phyloP scores from a whole-genome alignment of 2,113 vertebrate genomes.

The Progne subis region DNA sequence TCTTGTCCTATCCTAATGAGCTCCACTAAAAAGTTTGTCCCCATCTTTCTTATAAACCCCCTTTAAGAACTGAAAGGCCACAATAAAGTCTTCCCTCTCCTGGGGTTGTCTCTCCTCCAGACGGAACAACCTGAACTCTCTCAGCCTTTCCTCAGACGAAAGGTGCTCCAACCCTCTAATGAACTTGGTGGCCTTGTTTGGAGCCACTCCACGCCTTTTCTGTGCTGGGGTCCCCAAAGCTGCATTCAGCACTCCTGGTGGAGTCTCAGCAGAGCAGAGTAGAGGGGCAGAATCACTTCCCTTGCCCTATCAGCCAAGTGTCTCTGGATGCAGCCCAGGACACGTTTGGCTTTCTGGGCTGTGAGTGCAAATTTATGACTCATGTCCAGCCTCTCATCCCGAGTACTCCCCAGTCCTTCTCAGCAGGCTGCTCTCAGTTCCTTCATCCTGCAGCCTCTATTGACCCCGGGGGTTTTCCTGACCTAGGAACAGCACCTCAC shows the following conservation, averaged over 20 bases:
- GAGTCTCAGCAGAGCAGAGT: not conserved
- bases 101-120: not conserved
- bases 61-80: not conserved
- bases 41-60: not conserved
- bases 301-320: not conserved
- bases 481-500: not conserved
- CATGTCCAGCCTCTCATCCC: too few relatives aligned
- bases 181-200: not conserved
- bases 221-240: not conserved
- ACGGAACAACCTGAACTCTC: not conserved
- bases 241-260: not conserved
- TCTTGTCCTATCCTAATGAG: not conserved
- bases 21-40: not conserved
- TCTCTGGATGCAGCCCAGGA: not conserved
- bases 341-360: not conserved
- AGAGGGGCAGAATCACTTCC: not conserved
- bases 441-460: not conserved
- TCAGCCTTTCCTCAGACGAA: not conserved
- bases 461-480: rapidly evolving
- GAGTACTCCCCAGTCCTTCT: rapidly evolving
- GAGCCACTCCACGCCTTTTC: not conserved
- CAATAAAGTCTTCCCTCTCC: not conserved
- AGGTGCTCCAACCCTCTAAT: not conserved
- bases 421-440: not conserved
- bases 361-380: not conserved